Evolutionary conservation across 2,888 invertebrate species (phyloP).

Genomic region (Melinaea menophilus): DNA sequence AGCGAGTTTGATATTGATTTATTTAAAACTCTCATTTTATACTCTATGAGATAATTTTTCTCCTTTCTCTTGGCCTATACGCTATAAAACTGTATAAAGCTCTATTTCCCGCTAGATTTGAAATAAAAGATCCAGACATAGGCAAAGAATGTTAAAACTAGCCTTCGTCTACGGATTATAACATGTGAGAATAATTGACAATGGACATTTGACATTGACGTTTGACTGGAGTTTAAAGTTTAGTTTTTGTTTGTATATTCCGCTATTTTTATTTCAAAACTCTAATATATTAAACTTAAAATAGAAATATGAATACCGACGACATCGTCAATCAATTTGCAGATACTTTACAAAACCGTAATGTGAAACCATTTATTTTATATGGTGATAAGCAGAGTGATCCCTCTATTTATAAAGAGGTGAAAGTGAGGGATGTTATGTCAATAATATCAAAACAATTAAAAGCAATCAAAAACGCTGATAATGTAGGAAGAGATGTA

Average conservation of each 20-base stretch:
- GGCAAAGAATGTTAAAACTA: background rate
- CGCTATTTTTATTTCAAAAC: too few relatives aligned
- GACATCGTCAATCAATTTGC: conserved; percentile 41
- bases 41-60: too few relatives aligned
- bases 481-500: conserved; percentile 34
- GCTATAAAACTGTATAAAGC: too few relatives aligned
- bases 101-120: too few relatives aligned
- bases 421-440: conserved; percentile 45
- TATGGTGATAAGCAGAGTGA: conserved; percentile 37
- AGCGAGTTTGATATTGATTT: too few relatives aligned
- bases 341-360: conserved; percentile 34
- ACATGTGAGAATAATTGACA: too few relatives aligned
- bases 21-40: too few relatives aligned
- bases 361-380: conserved; percentile 32
- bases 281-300: too few relatives aligned
- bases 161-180: background rate
- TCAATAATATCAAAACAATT: conserved; percentile 50
- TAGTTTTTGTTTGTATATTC: too few relatives aligned
- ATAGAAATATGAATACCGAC: conserved; percentile 29
- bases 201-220: too few relatives aligned
- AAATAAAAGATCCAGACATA: background rate
- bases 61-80: too few relatives aligned
- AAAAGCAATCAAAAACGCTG: conserved; percentile 55
- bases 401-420: conserved; percentile 21
- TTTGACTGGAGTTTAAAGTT: too few relatives aligned